These are phyloP conservation scores for Anguilla megastoma DNA, from an alignment of 2,797 vertebrate genomes.

Conservation along the genomic window DNA sequence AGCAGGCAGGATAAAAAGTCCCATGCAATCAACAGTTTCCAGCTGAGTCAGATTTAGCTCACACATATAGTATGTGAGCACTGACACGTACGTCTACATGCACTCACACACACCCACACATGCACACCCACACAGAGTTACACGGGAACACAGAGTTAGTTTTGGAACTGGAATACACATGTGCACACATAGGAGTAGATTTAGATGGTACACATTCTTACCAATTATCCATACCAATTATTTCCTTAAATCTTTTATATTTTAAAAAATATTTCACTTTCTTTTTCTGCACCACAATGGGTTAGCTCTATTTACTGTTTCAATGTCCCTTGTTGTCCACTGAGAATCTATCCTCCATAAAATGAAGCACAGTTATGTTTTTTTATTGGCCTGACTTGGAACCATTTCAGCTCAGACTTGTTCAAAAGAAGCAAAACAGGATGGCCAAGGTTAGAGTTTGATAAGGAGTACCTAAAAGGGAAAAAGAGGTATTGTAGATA, in stretches of 20 bases:
- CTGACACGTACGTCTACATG: background rate
- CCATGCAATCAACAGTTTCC: background rate
- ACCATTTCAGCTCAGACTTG: background rate
- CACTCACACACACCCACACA: background rate
- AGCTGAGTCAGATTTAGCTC: background rate
- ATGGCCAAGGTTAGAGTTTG: no score
- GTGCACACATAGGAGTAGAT: background rate
- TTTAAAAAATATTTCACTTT: background rate
- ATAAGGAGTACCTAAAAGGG: no score
- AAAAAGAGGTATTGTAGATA: no score
- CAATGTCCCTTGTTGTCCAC: background rate
- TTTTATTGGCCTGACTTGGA: background rate
- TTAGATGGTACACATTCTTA: background rate
- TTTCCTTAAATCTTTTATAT: background rate
- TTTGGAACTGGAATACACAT: background rate
- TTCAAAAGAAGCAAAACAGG: background rate
- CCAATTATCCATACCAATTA: background rate
- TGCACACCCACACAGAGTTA: background rate
- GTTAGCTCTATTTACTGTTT: background rate
- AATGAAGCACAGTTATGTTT: background rate
- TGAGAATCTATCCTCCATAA: background rate
- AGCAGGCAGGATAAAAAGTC: background rate
- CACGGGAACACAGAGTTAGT: background rate
- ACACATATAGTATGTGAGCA: constrained; percentile 5
- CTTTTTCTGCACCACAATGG: background rate